Conservation (phyloP, 1,140 invertebrate species). For the Druon quercuslanigerum region DNA sequence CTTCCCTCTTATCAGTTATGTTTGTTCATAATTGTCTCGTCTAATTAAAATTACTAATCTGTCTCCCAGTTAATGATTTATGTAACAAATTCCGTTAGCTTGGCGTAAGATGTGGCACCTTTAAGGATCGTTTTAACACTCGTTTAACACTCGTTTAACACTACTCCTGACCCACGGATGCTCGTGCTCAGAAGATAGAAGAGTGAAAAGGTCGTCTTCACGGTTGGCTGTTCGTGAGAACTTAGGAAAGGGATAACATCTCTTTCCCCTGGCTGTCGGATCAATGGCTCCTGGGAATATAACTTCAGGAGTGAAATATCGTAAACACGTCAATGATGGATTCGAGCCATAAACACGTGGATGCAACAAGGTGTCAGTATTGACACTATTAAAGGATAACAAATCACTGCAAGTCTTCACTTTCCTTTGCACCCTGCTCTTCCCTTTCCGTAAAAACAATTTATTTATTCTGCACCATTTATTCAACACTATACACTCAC, state of each 20-base stretch:
- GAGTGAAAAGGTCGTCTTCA: neutral
- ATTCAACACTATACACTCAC: neutral
- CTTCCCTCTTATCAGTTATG: neutral
- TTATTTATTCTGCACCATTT: neutral
- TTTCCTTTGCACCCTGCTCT: neutral
- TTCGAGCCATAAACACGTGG: constrained; percentile 12
- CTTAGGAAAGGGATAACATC: constrained; percentile 12
- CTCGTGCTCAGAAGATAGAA: neutral
- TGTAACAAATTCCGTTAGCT: too few relatives aligned
- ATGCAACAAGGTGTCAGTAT: neutral
- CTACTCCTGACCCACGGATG: neutral
- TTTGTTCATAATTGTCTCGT: neutral
- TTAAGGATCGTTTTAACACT: neutral
- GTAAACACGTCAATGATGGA: neutral
- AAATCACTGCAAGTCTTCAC: constrained; percentile 1
- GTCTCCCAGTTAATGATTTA: too few relatives aligned
- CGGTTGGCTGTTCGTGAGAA: constrained; percentile 19
- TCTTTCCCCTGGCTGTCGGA: constrained; percentile 21
- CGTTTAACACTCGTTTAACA: neutral
- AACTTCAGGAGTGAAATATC: constrained; percentile 11
- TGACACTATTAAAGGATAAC: constrained; percentile 6
- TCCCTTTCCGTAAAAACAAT: neutral
- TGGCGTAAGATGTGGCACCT: too few relatives aligned
- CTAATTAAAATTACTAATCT: too few relatives aligned
- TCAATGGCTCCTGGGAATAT: constrained; percentile 9